A percentile compares a stretch with the other conserved stretches of the same genome.
Conservation (phyloP, 2,888 invertebrate genomes). For the Macaria notata region DNA sequence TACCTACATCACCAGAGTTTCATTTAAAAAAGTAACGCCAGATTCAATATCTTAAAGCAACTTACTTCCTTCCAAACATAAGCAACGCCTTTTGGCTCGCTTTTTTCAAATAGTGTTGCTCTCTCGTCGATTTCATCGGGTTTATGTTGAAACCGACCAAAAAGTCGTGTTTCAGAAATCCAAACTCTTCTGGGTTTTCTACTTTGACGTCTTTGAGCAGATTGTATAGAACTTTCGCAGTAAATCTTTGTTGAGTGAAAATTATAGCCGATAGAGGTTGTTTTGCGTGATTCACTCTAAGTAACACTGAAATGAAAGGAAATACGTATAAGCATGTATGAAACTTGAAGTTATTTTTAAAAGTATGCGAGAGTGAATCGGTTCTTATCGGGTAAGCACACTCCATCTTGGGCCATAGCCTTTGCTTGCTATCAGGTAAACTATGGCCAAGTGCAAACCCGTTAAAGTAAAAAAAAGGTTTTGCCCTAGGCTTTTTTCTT, state of each 20-base stretch:
- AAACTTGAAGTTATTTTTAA: too few species aligned
- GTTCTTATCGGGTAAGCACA: too few species aligned
- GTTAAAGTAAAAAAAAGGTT: too few species aligned
- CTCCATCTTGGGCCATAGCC: too few species aligned
- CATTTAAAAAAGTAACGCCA: too few species aligned
- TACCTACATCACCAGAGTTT: too few species aligned
- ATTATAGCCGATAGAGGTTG: slow-evolving; percentile 85
- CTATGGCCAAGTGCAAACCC: too few species aligned
- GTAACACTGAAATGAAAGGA: slow-evolving; percentile 35
- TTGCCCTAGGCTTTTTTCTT: too few species aligned
- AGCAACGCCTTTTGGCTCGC: slow-evolving; percentile 77
- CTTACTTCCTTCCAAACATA: slow-evolving; percentile 72
- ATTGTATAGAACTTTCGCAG: slow-evolving; percentile 88
- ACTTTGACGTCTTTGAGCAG: slow-evolving; percentile 80
- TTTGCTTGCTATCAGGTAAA: too few species aligned
- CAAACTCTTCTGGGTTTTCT: slow-evolving; percentile 67
- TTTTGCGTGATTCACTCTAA: slow-evolving; percentile 50
- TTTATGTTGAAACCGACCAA: slow-evolving; percentile 86
- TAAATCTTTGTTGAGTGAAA: slow-evolving; percentile 88
- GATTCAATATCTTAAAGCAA: background rate
- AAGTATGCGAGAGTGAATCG: too few species aligned
- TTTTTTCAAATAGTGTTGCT: slow-evolving; percentile 77
- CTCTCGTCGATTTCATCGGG: slow-evolving; percentile 81
- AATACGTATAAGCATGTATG: too few species aligned
- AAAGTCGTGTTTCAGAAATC: slow-evolving; percentile 86